Percentiles rank a stretch among this genome's conserved stretches.
Conservation (phyloP, 2,113 vertebrate genomes). For the Thamnaconus septentrionalis region DNA sequence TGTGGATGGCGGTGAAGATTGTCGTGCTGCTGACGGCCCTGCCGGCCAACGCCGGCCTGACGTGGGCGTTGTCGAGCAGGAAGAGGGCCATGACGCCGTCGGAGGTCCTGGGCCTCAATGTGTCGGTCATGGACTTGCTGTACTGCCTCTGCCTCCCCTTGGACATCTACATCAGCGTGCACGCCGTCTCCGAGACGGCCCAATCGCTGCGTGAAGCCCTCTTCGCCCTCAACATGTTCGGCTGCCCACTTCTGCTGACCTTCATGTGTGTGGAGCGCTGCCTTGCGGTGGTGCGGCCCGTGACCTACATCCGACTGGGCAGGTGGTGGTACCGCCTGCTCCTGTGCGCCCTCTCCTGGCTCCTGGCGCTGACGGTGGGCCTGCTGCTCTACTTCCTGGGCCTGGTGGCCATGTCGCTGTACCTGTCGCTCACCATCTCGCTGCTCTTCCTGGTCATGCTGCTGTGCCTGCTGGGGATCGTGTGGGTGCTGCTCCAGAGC, state of each 20-base stretch:
- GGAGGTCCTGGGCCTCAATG: conserved; percentile 50
- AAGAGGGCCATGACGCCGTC: conserved; percentile 33
- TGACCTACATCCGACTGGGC: conserved; percentile 36
- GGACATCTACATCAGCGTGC: neutral
- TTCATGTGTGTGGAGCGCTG: conserved; percentile 65
- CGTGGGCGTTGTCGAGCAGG: conserved; percentile 44
- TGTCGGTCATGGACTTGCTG: conserved; percentile 35
- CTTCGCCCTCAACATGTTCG: conserved; percentile 32
- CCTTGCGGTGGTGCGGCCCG: conserved; percentile 36
- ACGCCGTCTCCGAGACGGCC: neutral
- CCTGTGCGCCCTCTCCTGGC: conserved; percentile 35
- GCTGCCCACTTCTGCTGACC: conserved; percentile 55
- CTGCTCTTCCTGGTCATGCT: conserved; percentile 47
- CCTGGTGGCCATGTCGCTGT: conserved; percentile 12
- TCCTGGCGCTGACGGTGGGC: conserved; percentile 25
- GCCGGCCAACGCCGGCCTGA: conserved; percentile 32
- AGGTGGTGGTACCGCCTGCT: conserved; percentile 24
- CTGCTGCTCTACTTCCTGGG: neutral
- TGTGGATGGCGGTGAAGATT: conserved; percentile 26
- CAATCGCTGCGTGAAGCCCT: neutral
- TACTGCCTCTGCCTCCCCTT: conserved; percentile 40
- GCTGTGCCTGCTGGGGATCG: conserved; percentile 43
- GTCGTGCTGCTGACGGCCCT: conserved; percentile 16
- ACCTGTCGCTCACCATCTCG: conserved; percentile 14
- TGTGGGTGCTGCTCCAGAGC: conserved; percentile 16